Conservation (phyloP, 1,140 invertebrate genomes). For the Euglossa dilemma region DNA sequence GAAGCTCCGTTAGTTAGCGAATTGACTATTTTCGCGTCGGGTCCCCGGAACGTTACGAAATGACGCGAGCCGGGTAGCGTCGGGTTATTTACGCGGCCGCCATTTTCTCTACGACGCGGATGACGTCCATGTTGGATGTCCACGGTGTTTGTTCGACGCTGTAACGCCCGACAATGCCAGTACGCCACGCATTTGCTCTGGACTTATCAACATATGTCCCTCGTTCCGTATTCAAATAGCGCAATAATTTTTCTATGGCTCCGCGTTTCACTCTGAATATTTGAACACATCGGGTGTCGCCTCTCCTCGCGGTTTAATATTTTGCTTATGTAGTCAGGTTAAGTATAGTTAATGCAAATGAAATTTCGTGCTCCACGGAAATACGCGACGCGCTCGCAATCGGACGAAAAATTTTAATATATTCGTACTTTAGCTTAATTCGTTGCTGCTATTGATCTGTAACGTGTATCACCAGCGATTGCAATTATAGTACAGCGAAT, state of each 20-base stretch:
- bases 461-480: no score
- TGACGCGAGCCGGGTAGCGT: conserved; percentile 2
- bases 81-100: conserved; percentile 24
- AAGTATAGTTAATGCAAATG: background rate
- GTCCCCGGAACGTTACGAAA: conserved; percentile 45
- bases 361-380: background rate
- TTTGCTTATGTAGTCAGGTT: background rate
- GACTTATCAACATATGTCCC: conserved; percentile 7
- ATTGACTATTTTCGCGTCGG: conserved; percentile 41
- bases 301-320: background rate
- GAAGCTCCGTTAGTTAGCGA: conserved; percentile 18
- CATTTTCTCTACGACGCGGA: conserved; percentile 11
- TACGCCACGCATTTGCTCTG: background rate
- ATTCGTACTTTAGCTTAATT: no score
- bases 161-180: background rate
- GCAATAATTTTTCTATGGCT: conserved; percentile 8
- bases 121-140: conserved; percentile 15
- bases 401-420: background rate
- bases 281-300: background rate
- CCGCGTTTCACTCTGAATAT: background rate
- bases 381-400: background rate
- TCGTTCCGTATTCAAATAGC: background rate
- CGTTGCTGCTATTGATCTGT: no score
- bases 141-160: conserved; percentile 32
- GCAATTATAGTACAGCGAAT: no score